These are phyloP conservation scores for Leucoraja ocellata DNA, from an alignment of 2,797 vertebrate species.

Conservation along the genomic window DNA sequence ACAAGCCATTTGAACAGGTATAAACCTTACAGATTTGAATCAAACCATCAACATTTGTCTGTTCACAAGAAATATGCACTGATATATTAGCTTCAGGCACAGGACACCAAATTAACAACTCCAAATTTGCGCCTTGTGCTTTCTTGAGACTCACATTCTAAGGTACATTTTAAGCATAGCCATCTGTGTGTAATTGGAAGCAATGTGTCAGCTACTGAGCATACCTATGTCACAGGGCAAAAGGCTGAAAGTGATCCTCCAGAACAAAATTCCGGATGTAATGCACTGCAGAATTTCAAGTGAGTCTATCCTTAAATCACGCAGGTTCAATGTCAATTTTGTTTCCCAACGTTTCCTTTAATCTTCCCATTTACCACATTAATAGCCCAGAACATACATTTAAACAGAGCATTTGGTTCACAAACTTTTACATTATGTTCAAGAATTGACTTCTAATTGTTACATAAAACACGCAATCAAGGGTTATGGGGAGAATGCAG, in stretches of 20 bases:
- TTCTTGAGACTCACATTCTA: conserved; percentile 43
- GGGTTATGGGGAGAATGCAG: too few species aligned
- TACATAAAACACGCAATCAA: too few species aligned
- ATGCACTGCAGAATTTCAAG: conserved; percentile 43
- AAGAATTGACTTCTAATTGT: neutral
- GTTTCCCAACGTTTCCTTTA: neutral
- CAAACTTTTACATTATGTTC: neutral
- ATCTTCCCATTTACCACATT: neutral
- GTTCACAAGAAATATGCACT: conserved; percentile 39
- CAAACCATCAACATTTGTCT: conserved; percentile 37
- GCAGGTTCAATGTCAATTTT: neutral
- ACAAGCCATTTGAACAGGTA: neutral
- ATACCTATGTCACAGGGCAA: conserved; percentile 43
- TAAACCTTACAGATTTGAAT: neutral
- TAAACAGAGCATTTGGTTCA: neutral
- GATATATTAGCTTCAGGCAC: conserved; percentile 30
- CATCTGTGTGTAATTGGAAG: conserved; percentile 48
- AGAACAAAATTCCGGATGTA: conserved; percentile 44
- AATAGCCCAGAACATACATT: neutral
- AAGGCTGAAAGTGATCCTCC: conserved; percentile 46
- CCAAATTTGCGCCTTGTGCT: conserved; percentile 41
- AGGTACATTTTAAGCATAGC: conserved; percentile 39
- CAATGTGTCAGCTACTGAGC: conserved; percentile 46
- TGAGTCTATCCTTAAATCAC: conserved; percentile 34
- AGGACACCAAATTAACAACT: conserved; percentile 38